Evolutionary conservation across 2,797 vertebrate species (phyloP).

Genomic region (Scolopax bukidnonensis): DNA sequence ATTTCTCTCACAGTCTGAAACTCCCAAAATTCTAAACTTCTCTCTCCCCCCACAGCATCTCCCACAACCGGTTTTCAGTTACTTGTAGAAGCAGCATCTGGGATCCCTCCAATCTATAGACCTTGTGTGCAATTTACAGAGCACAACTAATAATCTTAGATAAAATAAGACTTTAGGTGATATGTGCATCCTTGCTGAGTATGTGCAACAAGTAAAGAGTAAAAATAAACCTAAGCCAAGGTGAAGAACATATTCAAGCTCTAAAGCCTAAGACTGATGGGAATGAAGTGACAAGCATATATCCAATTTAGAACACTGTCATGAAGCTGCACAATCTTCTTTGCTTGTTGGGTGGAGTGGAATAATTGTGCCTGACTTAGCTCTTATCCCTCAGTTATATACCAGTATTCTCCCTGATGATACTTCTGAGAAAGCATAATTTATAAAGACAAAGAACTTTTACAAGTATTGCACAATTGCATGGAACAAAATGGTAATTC

Average conservation of each 20-base stretch:
- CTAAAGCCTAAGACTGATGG: neutral
- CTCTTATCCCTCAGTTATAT: neutral
- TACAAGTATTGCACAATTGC: neutral
- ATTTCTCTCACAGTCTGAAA: neutral
- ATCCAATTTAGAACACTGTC: slow-evolving; percentile 26
- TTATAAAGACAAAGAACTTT: slow-evolving; percentile 10
- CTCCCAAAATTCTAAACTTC: neutral
- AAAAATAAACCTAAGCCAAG: neutral
- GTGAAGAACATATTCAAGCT: slow-evolving; percentile 2
- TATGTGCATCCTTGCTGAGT: neutral
- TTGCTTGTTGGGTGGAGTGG: slow-evolving; percentile 16
- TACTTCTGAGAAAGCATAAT: neutral
- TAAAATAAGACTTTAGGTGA: neutral
- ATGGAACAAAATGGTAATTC: neutral
- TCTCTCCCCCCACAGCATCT: neutral
- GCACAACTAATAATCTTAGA: neutral
- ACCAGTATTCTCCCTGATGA: neutral
- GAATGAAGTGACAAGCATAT: slow-evolving; percentile 28
- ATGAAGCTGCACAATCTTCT: slow-evolving; percentile 22
- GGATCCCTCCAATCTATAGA: neutral
- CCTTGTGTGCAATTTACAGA: neutral
- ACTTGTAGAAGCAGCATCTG: neutral
- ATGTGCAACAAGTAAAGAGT: neutral
- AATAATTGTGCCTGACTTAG: slow-evolving; percentile 32
- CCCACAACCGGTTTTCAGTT: neutral